Evolutionary conservation across 2,888 invertebrate genomes (phyloP).

Genomic region (Tenthredo scrophulariae): DNA sequence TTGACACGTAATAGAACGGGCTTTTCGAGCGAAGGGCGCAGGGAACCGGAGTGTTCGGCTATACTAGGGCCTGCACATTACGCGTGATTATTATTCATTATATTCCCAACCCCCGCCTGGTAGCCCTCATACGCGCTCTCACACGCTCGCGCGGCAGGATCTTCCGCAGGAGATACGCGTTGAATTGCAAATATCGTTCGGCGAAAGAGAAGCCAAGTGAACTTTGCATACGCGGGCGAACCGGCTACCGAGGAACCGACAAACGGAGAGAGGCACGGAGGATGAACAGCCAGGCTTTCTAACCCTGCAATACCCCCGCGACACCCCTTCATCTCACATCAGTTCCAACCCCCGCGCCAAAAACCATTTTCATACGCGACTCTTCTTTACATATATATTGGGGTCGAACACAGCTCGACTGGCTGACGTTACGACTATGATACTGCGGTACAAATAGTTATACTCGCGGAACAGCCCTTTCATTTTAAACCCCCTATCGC

Average conservation of each 20-base stretch:
- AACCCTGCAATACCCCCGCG: not conserved
- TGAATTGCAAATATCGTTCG: conserved; percentile 70
- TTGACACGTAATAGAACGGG: conserved; percentile 70
- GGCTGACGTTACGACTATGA: conserved; percentile 73
- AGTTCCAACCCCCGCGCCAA: conserved; percentile 11
- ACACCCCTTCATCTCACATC: conserved; percentile 12
- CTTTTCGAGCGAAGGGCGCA: conserved; percentile 46
- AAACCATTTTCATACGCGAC: conserved; percentile 53
- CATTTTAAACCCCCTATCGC: conserved; percentile 17
- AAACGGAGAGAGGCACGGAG: conserved; percentile 13
- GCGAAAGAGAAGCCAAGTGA: conserved; percentile 56
- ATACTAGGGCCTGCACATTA: conserved; percentile 62
- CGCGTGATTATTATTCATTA: conserved; percentile 76
- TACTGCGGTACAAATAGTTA: conserved; percentile 74
- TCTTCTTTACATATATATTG: conserved; percentile 58
- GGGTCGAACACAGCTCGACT: conserved; percentile 53
- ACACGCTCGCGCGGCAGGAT: conserved; percentile 55
- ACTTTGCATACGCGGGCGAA: conserved; percentile 57
- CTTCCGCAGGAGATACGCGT: conserved; percentile 59
- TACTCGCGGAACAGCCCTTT: conserved; percentile 68
- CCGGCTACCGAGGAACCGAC: conserved; percentile 20
- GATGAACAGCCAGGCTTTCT: not conserved
- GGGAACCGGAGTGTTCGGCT: conserved; percentile 50
- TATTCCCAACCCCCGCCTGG: conserved; percentile 60
- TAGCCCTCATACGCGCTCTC: conserved; percentile 45